Evolutionary conservation across 2,888 invertebrate species (phyloP).

Genomic region (Noctuana brunneofusca): DNA sequence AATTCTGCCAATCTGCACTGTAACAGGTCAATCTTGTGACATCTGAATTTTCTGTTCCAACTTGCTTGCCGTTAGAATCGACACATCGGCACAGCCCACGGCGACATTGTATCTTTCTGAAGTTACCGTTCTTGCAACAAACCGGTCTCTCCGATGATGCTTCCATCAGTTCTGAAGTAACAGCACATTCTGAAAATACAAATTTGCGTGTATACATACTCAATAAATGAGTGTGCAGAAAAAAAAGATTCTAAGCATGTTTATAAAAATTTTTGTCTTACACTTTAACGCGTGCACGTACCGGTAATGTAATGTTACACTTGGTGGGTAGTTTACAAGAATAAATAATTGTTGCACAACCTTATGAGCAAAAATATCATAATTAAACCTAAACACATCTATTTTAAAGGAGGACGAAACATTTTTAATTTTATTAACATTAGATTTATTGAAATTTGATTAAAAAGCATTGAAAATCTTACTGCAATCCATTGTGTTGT

Average conservation of each 20-base stretch:
- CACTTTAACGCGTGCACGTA: too few relatives aligned
- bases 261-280: too few relatives aligned
- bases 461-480: constrained; percentile 50
- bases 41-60: constrained; percentile 58
- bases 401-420: too few relatives aligned
- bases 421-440: too few relatives aligned
- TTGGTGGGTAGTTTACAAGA: too few relatives aligned
- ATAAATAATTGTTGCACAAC: too few relatives aligned
- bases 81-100: constrained; percentile 85
- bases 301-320: too few relatives aligned
- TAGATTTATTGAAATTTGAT: too few relatives aligned
- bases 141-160: constrained; percentile 73
- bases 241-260: too few relatives aligned
- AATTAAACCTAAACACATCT: too few relatives aligned
- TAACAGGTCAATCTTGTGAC: constrained; percentile 56
- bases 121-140: constrained; percentile 86
- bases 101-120: constrained; percentile 83
- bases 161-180: constrained; percentile 73
- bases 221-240: too few relatives aligned
- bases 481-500: constrained; percentile 84
- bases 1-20: constrained; percentile 58
- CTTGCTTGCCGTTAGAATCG: constrained; percentile 83
- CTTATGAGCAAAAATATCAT: too few relatives aligned
- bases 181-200: constrained; percentile 83
- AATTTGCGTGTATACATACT: background rate